Evolutionary conservation across 2,797 vertebrate species (phyloP).

Genomic region (Platyrinchus mystaceus): DNA sequence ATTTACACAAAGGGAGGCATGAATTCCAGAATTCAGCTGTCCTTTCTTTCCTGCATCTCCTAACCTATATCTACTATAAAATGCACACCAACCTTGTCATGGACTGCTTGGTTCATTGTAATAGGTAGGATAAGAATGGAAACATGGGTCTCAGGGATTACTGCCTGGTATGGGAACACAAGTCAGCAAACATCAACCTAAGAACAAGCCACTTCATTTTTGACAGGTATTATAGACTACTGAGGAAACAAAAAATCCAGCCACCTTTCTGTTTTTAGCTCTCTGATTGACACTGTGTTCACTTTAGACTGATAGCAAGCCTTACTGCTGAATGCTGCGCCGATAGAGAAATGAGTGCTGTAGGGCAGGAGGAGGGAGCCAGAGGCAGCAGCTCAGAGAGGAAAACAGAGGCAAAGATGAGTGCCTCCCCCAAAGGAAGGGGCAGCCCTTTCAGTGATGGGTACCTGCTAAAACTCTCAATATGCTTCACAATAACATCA

Average conservation of each 20-base stretch:
- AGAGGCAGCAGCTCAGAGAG: accelerated
- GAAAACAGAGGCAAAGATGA: background rate
- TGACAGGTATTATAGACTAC: background rate
- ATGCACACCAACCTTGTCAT: background rate
- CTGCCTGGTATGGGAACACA: background rate
- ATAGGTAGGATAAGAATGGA: background rate
- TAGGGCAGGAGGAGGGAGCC: background rate
- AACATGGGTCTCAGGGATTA: background rate
- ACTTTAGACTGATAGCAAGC: background rate
- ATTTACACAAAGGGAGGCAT: background rate
- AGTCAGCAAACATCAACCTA: background rate
- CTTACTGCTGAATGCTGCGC: accelerated
- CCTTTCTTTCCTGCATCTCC: background rate
- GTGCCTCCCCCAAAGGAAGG: background rate
- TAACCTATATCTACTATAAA: background rate
- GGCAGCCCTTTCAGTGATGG: background rate
- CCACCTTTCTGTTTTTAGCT: background rate
- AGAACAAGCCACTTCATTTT: background rate
- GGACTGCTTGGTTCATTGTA: background rate
- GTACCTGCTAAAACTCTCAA: background rate
- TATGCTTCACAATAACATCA: accelerated
- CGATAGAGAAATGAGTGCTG: accelerated
- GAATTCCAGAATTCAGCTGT: background rate
- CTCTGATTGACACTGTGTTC: background rate
- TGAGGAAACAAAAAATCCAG: background rate